Evolutionary conservation across 2,888 invertebrate species (phyloP), one percentile per base, ranked within the genome.

Genomic region (Sycophila texana): DNA sequence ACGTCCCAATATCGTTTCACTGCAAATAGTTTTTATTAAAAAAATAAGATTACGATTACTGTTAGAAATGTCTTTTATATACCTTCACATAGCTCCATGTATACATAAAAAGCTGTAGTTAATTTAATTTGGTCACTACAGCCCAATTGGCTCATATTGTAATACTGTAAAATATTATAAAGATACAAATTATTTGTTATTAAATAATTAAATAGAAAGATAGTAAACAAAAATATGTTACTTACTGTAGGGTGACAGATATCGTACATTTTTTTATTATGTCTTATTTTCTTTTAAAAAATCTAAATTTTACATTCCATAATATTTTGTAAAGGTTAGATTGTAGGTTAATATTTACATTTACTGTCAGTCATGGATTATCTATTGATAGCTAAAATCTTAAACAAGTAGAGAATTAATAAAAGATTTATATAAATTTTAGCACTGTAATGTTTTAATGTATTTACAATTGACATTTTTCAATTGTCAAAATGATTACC

Each of bases 71-170:
- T 66, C 47, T 75, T 60, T 85, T 72, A 39, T 7, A 13, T 89
- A 93, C 93, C 92, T 91, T 92, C 92, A 82, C 91, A 91, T 60
- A 94, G 86, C 84, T 94, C 93, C 65, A 92, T 88, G 83, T 92
- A 93, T 2, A 93, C 91, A 83, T 92, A 91, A 71, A 91, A 90
- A 0, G 92, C 91, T 81, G 92, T 86, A 1, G 91, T 90, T 18
- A 92, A 91, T 83, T 91, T 91, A 22, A 89, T 84, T 80, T 89
- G 89, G 83, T 92, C 90, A 14, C 83, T 87, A 67, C 92, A 91
- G 0, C 92, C 92, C 30, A 92, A 80, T 63, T 88, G 87, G 74
- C 90, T 87, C 83, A 92, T 91, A 71, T 91, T 88, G 83, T 89
- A 88, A 83, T 90, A 89, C 92, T 92, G 39, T 78, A 61, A 55